Conservation (phyloP, 2,797 vertebrate genomes). For the Remorina albescens region DNA sequence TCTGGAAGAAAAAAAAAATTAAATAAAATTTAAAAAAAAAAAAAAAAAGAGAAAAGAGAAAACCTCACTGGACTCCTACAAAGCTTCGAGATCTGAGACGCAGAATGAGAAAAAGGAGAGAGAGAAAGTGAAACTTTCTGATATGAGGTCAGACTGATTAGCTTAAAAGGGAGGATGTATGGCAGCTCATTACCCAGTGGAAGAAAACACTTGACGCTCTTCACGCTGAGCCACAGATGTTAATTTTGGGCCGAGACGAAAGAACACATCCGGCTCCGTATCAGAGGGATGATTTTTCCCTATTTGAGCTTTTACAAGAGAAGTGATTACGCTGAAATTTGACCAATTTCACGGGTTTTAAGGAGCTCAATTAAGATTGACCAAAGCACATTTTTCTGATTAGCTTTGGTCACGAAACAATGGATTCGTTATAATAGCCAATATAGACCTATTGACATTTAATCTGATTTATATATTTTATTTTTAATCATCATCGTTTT, state of each 20-base stretch:
- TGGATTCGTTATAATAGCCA: background rate
- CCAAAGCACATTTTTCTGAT: background rate
- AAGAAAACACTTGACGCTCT: background rate
- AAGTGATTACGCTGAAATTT: background rate
- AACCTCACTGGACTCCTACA: conserved; percentile 5
- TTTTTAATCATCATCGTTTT: background rate
- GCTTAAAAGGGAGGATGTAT: conserved; percentile 12
- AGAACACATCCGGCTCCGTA: background rate
- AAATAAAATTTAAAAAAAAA: too few species aligned
- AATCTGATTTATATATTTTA: background rate
- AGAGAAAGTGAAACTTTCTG: conserved; percentile 23
- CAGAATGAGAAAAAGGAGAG: background rate
- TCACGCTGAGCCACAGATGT: background rate
- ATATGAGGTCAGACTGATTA: conserved; percentile 6
- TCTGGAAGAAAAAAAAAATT: background rate
- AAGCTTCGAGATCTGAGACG: conserved; percentile 26
- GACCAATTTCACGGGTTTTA: background rate
- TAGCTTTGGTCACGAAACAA: background rate
- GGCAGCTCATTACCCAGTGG: conserved; percentile 2
- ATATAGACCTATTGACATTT: background rate
- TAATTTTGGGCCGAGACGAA: background rate
- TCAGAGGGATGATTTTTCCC: background rate
- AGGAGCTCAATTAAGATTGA: background rate
- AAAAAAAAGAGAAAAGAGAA: conserved; percentile 1
- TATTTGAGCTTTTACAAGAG: background rate